A percentile compares a stretch with the other conserved stretches of the same genome.
Conservation (phyloP, 2,888 invertebrate genomes). For the Drosophila diplacantha region DNA sequence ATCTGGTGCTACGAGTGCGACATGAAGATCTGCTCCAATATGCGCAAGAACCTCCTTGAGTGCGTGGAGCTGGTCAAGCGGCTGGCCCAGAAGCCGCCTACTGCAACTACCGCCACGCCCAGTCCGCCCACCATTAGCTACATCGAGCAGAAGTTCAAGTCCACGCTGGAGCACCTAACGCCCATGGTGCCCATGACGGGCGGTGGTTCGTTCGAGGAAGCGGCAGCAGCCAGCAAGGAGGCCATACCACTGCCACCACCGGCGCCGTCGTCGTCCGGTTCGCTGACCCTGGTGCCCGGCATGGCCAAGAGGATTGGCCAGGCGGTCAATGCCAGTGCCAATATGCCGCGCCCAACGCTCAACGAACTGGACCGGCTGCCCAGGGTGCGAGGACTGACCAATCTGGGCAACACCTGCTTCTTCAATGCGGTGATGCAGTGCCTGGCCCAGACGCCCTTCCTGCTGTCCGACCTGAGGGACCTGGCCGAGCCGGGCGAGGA, state of each 20-base stretch:
- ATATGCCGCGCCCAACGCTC: background rate
- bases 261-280: constrained; percentile 8
- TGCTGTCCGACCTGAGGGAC: constrained; percentile 84
- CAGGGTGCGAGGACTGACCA: constrained; percentile 87
- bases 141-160: constrained; percentile 67
- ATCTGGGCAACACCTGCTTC: constrained; percentile 97
- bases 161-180: constrained; percentile 59
- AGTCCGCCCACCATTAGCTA: constrained; percentile 50
- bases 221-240: background rate
- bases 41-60: constrained; percentile 84
- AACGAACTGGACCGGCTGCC: constrained; percentile 75
- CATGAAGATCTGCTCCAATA: constrained; percentile 81
- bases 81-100: constrained; percentile 75
- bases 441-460: constrained; percentile 90
- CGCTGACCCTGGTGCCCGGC: constrained; percentile 64
- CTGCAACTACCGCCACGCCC: constrained; percentile 2
- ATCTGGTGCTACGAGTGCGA: constrained; percentile 90
- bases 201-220: constrained; percentile 28
- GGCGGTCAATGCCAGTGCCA: constrained; percentile 6
- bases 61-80: constrained; percentile 86
- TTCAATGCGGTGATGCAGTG: constrained; percentile 98
- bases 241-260: constrained; percentile 48
- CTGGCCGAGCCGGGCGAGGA: constrained; percentile 83
- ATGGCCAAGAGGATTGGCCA: constrained; percentile 72
- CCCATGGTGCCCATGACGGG: constrained; percentile 55